A percentile compares a stretch with the other conserved stretches of the same genome.
phyloP scores from a whole-genome alignment of 2,113 vertebrate genomes.

The Sula dactylatra region DNA sequence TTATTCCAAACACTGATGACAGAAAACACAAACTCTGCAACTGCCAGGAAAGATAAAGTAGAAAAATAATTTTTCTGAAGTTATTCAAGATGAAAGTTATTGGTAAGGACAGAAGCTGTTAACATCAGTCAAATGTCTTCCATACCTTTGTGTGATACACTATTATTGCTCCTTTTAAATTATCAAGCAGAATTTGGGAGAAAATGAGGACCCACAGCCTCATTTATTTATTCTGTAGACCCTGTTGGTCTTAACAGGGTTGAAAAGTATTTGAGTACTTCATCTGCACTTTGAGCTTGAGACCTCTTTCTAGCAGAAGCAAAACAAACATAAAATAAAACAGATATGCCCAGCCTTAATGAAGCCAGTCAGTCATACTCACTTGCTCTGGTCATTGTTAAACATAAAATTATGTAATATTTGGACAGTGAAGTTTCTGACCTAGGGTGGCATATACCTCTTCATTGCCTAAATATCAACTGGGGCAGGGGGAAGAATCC shows the following conservation, averaged over 20 bases:
- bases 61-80: constrained; percentile 21
- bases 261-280: constrained; percentile 29
- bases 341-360: not conserved
- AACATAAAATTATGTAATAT: constrained; percentile 27
- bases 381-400: not conserved
- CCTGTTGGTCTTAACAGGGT: not conserved
- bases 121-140: constrained; percentile 14
- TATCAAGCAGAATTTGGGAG: not conserved
- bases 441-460: not conserved
- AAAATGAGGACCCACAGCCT: not conserved
- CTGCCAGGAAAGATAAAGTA: not conserved
- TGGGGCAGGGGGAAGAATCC: not conserved
- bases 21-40: not conserved
- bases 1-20: not conserved
- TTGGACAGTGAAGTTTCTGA: not conserved
- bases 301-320: not conserved
- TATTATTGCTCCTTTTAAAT: not conserved
- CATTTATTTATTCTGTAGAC: not conserved
- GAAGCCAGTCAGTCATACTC: not conserved
- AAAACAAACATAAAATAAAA: not conserved
- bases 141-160: not conserved
- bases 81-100: constrained; percentile 8
- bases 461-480: not conserved
- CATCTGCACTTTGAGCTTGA: not conserved
- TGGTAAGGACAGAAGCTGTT: not conserved